Percentiles rank a stretch among this genome's conserved stretches.
phyloP scores from a whole-genome alignment of 2,888 invertebrate genomes.

The Clusia tigrina region DNA sequence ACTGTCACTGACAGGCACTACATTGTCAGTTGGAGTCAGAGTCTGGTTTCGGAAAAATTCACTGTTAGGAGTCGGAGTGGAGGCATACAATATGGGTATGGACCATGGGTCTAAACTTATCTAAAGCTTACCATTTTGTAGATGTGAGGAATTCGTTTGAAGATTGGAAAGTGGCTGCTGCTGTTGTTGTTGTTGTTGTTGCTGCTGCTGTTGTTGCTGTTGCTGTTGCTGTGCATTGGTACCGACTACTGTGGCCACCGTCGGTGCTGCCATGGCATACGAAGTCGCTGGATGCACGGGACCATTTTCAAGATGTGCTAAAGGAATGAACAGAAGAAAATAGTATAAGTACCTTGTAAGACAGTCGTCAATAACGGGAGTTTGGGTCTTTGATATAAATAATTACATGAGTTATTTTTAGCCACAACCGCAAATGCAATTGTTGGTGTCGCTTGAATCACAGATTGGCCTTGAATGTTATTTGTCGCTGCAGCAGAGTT shows the following conservation, averaged over 20 bases:
- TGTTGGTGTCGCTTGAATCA: constrained; percentile 64
- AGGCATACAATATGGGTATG: background rate
- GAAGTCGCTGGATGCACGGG: constrained; percentile 54
- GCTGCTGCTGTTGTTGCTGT: constrained; percentile 38
- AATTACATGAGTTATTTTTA: constrained; percentile 66
- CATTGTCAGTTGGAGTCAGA: too few relatives aligned
- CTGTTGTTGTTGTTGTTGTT: constrained; percentile 44
- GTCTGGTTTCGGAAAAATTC: too few relatives aligned
- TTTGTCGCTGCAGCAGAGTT: constrained; percentile 41
- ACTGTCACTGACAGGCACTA: too few relatives aligned
- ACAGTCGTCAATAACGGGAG: too few relatives aligned
- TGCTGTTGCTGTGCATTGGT: constrained; percentile 44
- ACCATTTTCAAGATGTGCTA: constrained; percentile 64
- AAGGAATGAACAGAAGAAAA: constrained; percentile 16
- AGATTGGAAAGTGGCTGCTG: constrained; percentile 59
- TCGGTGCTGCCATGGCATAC: constrained; percentile 52
- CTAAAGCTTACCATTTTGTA: constrained; percentile 55
- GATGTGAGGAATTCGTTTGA: constrained; percentile 63
- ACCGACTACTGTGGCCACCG: constrained; percentile 57
- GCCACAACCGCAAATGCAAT: constrained; percentile 73
- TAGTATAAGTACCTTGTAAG: background rate
- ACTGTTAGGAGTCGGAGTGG: too few relatives aligned
- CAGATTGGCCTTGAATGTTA: constrained; percentile 64
- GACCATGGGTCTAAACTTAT: background rate
- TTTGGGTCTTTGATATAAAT: too few relatives aligned